These are phyloP conservation scores for Antheraea assamensis DNA, from an alignment of 2,888 invertebrate genomes.

Conservation along the genomic window DNA sequence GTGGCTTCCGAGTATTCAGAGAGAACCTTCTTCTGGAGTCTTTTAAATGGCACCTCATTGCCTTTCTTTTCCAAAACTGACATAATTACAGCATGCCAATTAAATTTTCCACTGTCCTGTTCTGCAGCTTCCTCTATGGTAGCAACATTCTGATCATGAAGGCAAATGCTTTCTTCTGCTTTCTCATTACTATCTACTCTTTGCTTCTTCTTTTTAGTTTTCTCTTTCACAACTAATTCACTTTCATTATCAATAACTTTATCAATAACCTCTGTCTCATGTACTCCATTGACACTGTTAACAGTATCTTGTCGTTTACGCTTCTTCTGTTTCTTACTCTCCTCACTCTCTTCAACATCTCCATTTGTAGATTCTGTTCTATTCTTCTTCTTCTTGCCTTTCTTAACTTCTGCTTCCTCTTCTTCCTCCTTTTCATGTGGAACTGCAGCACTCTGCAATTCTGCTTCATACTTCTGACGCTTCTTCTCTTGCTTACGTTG, in stretches of 20 bases:
- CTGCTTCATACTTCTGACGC: slow-evolving; percentile 73
- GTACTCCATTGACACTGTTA: slow-evolving; percentile 44
- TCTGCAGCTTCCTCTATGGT: slow-evolving; percentile 61
- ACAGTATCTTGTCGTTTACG: slow-evolving; percentile 71
- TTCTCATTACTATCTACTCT: slow-evolving; percentile 58
- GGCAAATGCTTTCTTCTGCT: slow-evolving; percentile 62
- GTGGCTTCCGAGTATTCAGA: slow-evolving; percentile 83
- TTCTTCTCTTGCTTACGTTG: slow-evolving; percentile 76
- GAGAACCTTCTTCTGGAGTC: slow-evolving; percentile 89
- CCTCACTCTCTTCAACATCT: slow-evolving; percentile 46
- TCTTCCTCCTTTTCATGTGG: slow-evolving; percentile 52
- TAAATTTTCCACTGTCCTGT: slow-evolving; percentile 62
- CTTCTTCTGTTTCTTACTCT: slow-evolving; percentile 67
- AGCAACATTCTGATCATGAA: slow-evolving; percentile 75
- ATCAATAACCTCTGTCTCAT: slow-evolving; percentile 39
- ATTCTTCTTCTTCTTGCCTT: slow-evolving; percentile 72
- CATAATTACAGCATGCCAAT: slow-evolving; percentile 77
- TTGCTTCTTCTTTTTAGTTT: slow-evolving; percentile 64
- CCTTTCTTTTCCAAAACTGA: slow-evolving; percentile 78
- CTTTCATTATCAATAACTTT: slow-evolving; percentile 27
- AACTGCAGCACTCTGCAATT: slow-evolving; percentile 64
- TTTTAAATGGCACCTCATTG: slow-evolving; percentile 86
- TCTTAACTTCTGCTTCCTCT: slow-evolving; percentile 53
- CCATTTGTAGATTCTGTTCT: slow-evolving; percentile 56
- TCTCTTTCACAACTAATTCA: slow-evolving; percentile 43